A percentile compares a stretch with the other conserved stretches of the same genome.
Evolutionary conservation across 2,888 invertebrate genomes (phyloP).

Genomic region (Drosophila mulleri): DNA sequence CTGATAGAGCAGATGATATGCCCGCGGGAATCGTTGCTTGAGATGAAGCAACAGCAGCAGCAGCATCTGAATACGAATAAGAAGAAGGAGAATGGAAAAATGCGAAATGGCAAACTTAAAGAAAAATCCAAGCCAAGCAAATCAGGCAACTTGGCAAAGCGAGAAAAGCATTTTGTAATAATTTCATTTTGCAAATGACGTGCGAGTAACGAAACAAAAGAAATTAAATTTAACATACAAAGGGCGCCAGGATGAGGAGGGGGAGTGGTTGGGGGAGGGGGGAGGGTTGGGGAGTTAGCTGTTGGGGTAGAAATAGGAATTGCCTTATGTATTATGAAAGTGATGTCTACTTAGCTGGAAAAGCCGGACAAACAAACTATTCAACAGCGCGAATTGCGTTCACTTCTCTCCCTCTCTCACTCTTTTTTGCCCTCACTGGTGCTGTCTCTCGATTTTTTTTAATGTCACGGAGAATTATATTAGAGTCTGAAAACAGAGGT

Average conservation of each 20-base stretch:
- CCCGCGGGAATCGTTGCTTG: slow-evolving; percentile 74
- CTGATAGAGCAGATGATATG: slow-evolving; percentile 77
- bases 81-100: slow-evolving; percentile 29
- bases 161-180: slow-evolving; percentile 77
- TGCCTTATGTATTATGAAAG: slow-evolving; percentile 77
- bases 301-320: slow-evolving; percentile 25
- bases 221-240: slow-evolving; percentile 79
- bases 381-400: slow-evolving; percentile 62
- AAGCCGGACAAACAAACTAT: slow-evolving; percentile 61
- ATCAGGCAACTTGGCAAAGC: slow-evolving; percentile 52
- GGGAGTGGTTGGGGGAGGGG: neutral
- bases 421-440: neutral
- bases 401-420: neutral
- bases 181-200: slow-evolving; percentile 83
- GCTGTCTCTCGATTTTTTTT: slow-evolving; percentile 52
- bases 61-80: slow-evolving; percentile 3
- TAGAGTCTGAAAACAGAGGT: slow-evolving; percentile 74
- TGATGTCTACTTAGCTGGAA: slow-evolving; percentile 63
- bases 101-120: slow-evolving; percentile 27
- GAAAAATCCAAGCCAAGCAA: slow-evolving; percentile 36
- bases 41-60: slow-evolving; percentile 49
- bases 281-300: neutral
- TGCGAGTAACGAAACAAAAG: slow-evolving; percentile 83
- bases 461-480: slow-evolving; percentile 73
- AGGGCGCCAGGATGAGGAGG: slow-evolving; percentile 19